phyloP scores from a whole-genome alignment of 1,140 invertebrate species.

The Eriocheir sinensis region DNA sequence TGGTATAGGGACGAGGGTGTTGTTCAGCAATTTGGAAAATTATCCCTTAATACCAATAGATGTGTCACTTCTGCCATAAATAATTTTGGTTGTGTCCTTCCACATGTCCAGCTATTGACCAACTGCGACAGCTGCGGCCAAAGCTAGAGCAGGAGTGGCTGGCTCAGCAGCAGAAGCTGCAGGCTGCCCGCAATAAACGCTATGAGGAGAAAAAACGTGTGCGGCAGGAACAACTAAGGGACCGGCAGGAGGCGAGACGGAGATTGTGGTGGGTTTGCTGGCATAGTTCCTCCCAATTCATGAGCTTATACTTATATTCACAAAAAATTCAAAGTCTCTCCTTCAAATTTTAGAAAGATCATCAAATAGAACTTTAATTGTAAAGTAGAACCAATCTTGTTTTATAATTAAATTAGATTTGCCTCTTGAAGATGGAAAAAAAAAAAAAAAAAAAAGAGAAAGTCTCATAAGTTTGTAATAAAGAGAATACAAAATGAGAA shows the following conservation, averaged over 20 bases:
- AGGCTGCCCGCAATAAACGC: constrained; percentile 56
- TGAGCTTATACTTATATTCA: no score
- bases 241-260: constrained; percentile 51
- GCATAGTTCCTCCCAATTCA: no score
- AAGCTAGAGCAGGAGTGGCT: constrained; percentile 56
- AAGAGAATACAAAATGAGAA: no score
- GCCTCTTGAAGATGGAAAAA: no score
- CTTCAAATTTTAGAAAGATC: no score
- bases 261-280: no score
- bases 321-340: no score
- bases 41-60: background rate
- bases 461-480: no score
- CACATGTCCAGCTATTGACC: constrained; percentile 59
- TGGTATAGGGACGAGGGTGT: background rate
- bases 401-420: no score
- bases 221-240: constrained; percentile 56
- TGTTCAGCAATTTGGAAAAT: background rate
- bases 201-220: constrained; percentile 52
- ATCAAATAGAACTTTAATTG: no score
- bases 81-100: background rate
- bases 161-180: constrained; percentile 28
- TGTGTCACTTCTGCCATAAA: background rate
- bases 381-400: no score
- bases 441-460: no score
- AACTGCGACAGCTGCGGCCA: constrained; percentile 63